A percentile compares a stretch with the other conserved stretches of the same genome.
phyloP scores from a whole-genome alignment of 30 jellyfish, hydroid and myxozoan species.

The Nemopilema nomurai region DNA sequence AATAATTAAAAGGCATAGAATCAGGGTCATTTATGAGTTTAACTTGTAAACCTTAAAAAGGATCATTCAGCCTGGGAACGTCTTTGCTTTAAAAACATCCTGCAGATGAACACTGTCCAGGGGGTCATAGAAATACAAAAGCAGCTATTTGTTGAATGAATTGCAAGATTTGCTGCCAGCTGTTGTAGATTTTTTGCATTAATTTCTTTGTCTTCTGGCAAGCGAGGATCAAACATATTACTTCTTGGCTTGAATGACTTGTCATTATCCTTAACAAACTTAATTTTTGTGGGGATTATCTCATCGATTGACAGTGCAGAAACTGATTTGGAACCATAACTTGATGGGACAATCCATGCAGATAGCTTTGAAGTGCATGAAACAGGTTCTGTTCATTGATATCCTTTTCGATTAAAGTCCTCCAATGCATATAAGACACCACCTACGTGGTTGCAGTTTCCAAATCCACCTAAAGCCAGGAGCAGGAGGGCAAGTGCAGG shows the following conservation, averaged over 20 bases:
- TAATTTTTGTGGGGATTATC: conserved; percentile 20
- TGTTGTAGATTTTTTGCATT: conserved; percentile 4
- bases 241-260: conserved; percentile 23
- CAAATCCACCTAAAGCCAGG: conserved; percentile 63
- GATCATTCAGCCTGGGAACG: not conserved
- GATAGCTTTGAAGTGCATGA: conserved; percentile 48
- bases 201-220: conserved; percentile 13
- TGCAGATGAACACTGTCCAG: not conserved
- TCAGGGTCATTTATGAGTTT: not conserved
- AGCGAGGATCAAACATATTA: conserved; percentile 40
- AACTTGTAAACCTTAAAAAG: not conserved
- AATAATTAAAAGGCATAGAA: not conserved
- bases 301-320: conserved; percentile 45
- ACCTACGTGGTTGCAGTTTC: conserved; percentile 54
- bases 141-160: conserved; percentile 9
- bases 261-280: conserved; percentile 18
- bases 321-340: not conserved
- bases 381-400: conserved; percentile 21
- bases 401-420: conserved; percentile 43
- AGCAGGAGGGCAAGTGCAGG: conserved; percentile 66
- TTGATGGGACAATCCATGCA: conserved; percentile 39
- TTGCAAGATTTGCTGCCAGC: conserved; percentile 11
- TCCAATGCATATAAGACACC: conserved; percentile 55
- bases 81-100: not conserved
- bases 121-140: conserved; percentile 20